Evolutionary conservation across 92 coral and sea anemone genomes (phyloP), one percentile per base, ranked within the genome.

Genomic region (Phenganax marumi): DNA sequence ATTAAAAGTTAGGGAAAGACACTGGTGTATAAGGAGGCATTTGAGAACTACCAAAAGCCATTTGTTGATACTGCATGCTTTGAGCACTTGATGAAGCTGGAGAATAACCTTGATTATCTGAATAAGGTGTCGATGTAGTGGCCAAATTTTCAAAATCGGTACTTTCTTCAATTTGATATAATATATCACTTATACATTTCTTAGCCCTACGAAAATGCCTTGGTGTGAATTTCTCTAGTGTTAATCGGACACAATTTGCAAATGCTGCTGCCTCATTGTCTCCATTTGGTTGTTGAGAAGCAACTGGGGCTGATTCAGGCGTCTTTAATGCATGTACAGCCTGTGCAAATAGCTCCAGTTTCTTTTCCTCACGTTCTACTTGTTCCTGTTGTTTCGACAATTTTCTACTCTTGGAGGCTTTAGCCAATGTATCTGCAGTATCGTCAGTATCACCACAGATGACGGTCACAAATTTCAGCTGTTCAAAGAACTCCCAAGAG

Each of bases 331-430:
- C 90, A 43, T 57, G 60, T 12, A 87, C 90, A 61, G 90, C 87
- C 53, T 76, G 77, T 50, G 87, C 77, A 83, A 87, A 87, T 52
- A 87, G 68, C 50, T 87, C 87, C 22, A 87, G 87, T 68, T 82
- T 86, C 65, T 74, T 73, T 39, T 63, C 86, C 21, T 81, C 87
- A 56, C 74, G 61, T 18, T 66, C 58, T 23, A 58, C 57, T 46
- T 68, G 68, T 33, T 24, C 17, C 17, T 25, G 70, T 43, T 56
- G 66, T n/a, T 55, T 56, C 7, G 86, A 82, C 43, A 33, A 48
- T 57, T 81, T 81, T 50, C 63, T 82, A 19, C 24, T 18, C 23
- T 55, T 82, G 14, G 79, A 82, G 25, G 79, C 69, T 47, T 33
- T 43, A 12, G 14, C 12, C 3, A 82, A 10, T 73, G 86, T 23